Evolutionary conservation across 2,113 vertebrate species (phyloP), one percentile per base, ranked within the genome.

Genomic region (Corythornis vintsioides): DNA sequence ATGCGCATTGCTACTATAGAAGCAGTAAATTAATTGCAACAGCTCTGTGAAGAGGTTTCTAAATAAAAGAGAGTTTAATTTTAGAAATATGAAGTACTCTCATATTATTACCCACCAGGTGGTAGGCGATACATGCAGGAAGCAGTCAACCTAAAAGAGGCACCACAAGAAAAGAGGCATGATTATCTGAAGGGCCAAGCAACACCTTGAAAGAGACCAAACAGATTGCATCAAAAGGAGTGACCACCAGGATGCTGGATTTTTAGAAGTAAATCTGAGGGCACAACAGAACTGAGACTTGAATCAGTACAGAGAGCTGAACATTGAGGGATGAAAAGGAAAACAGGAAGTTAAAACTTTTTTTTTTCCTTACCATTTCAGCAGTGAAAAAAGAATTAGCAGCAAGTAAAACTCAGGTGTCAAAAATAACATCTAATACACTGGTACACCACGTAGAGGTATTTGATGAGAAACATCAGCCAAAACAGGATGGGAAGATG

Each of bases 121-220:
- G 71, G 88, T 88, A 89, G 75, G 93, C 3, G 1, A 96, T n/a
- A 74, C 71, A 40, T 63, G 56, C 75, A 80, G 83, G 85, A 94
- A 95, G 83, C 67, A 77, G 75, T 31, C 18, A 5, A 4, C 60
- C 85, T 95, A 47, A 85, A 91, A 95, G 47, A 74, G 28, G 70
- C 5, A 10, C 78, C 64, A 52, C 38, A 50, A 94, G 78, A 91
- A 91, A 91, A 91, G 91, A 29, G 64, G 22, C 14, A 7, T 29
- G 76, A 87, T 91, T 91, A 60, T 86, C 67, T 48, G 43, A 89
- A 65, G 69, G 88, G 75, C 92, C 79, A 90, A 94, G 88, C 64
- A 90, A 85, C 92, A 90, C 91, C 94, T 80, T 77, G 88, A 91
- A 93, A 94, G 60, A 67, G 71, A 95, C 90, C 82, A 87, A 94